Percentiles rank a stretch among this genome's conserved stretches.
Conservation (phyloP, 2,113 vertebrate genomes). For the Tachysurus vachellii region DNA sequence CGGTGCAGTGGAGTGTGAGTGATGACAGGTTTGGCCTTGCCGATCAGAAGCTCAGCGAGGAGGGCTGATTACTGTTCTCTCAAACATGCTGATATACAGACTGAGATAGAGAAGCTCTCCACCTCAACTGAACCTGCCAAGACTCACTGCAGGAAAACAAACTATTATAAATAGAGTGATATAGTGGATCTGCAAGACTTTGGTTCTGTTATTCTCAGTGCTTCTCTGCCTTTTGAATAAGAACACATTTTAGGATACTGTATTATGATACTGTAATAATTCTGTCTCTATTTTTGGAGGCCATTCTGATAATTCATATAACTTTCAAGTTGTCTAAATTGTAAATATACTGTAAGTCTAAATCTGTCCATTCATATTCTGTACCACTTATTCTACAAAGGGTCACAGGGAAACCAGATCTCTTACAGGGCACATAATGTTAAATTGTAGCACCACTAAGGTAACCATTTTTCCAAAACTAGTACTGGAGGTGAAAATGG, state of each 20-base stretch:
- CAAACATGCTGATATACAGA: conserved; percentile 13
- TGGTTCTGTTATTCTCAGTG: neutral
- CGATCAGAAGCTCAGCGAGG: conserved; percentile 69
- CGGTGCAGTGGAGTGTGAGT: conserved; percentile 66
- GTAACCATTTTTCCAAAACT: neutral
- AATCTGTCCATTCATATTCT: no score
- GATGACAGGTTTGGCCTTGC: conserved; percentile 68
- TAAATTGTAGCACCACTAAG: no score
- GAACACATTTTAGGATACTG: neutral
- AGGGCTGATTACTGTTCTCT: conserved; percentile 66
- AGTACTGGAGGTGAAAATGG: neutral
- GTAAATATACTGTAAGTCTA: neutral
- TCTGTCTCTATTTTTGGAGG: neutral
- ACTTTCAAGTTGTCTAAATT: neutral
- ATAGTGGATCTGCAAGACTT: neutral
- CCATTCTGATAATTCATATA: neutral
- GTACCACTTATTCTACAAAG: no score
- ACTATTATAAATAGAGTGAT: conserved; percentile 8
- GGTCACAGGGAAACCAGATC: no score
- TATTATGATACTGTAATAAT: neutral
- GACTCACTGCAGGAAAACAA: conserved; percentile 8
- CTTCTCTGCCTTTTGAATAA: neutral
- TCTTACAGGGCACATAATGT: no score
- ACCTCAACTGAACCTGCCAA: neutral
- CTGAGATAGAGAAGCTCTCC: conserved; percentile 21